A percentile compares a stretch with the other conserved stretches of the same genome.
Conservation (phyloP, 2,888 invertebrate genomes). For the Epistrophella euchroma region DNA sequence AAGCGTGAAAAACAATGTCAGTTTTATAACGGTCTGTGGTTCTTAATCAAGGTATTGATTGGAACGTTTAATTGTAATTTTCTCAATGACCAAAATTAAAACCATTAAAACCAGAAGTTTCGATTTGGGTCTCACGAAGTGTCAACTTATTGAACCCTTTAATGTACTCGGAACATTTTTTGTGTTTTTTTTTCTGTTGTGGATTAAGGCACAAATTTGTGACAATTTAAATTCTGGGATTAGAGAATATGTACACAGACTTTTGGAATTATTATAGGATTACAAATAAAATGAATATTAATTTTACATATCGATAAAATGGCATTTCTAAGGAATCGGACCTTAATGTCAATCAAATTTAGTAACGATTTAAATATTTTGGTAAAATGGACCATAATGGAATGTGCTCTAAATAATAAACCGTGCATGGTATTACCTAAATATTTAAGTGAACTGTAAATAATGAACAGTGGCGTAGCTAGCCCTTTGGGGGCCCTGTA, state of each 20-base stretch:
- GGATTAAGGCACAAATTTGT: background rate
- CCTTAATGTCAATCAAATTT: no score
- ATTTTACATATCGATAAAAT: no score
- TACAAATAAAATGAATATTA: no score
- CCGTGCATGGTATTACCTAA: no score
- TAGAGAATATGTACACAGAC: background rate
- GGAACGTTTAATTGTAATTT: constrained; percentile 11
- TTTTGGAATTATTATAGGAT: background rate
- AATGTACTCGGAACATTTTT: background rate
- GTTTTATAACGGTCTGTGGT: background rate
- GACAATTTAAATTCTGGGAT: background rate
- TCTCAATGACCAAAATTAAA: background rate
- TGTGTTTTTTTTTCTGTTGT: background rate
- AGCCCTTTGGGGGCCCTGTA: no score
- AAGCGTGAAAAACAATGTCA: constrained; percentile 1
- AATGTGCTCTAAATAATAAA: no score
- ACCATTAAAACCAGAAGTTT: background rate
- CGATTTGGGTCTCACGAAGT: background rate
- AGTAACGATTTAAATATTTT: no score
- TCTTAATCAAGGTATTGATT: constrained; percentile 13
- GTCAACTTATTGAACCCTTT: background rate
- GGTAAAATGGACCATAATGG: no score
- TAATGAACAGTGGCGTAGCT: no score
- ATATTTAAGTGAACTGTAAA: no score
- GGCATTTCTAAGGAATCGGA: no score